Conservation (phyloP, 2,888 invertebrate species). For the Drepanosiphum platanoidis region DNA sequence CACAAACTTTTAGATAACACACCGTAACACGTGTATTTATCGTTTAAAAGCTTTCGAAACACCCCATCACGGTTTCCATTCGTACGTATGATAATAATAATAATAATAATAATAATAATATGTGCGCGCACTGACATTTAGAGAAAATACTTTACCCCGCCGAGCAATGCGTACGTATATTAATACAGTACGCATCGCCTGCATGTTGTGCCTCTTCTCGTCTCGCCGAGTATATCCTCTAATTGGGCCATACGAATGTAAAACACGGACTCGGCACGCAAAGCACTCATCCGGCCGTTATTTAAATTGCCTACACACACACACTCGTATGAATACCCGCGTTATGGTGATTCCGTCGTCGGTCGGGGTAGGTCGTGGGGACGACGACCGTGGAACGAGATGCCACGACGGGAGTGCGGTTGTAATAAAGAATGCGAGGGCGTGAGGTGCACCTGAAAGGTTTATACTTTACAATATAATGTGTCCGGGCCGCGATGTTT, state of each 20-base stretch:
- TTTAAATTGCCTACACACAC: constrained; percentile 21
- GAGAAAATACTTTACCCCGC: neutral
- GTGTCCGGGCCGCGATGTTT: constrained; percentile 16
- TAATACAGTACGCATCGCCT: neutral
- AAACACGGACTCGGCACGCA: constrained; percentile 38
- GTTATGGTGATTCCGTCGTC: too few species aligned
- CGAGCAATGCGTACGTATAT: neutral
- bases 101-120: too few species aligned
- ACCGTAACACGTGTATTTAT: neutral
- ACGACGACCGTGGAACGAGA: too few species aligned
- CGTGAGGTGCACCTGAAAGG: neutral
- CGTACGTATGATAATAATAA: neutral
- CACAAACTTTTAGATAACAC: too few species aligned
- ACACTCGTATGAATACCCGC: neutral
- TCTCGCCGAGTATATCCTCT: constrained; percentile 1
- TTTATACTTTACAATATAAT: neutral
- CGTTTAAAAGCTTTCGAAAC: neutral
- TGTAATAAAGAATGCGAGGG: neutral
- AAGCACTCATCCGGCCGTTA: constrained; percentile 24
- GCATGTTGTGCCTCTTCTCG: too few species aligned
- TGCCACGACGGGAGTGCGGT: neutral
- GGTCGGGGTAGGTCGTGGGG: neutral
- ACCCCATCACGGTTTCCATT: neutral
- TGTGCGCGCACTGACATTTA: neutral
- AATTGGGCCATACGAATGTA: constrained; percentile 44